Base-by-base conservation (phyloP, 2,797 vertebrate species). In the Iguana delicatissima region DNA sequence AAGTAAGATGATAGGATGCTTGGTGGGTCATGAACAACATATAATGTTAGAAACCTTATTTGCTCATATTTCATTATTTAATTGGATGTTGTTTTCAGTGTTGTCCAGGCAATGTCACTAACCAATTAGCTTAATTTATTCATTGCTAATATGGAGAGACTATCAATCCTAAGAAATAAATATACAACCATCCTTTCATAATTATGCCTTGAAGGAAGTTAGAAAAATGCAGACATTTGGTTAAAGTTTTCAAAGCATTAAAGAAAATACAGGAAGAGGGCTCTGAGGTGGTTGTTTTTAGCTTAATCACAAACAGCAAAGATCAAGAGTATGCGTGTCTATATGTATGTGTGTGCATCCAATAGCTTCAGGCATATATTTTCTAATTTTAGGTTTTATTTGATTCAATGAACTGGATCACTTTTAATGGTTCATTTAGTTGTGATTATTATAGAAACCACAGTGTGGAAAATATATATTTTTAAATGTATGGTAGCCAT, bases 311-410 rank as follows among this genome's bases (percentile, higher is more conserved):
- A 94, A 94, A 92, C 4, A 87, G 24, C 18, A 80, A 50, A 88
- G 59, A 89, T 1, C 14, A 92, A 93, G 77, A 85, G 4, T 57
- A 52, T 57, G 29, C 16, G n/a, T 57, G 24, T 35, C 6, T 81
- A 18, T 80, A 52, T 55, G 16, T 20, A 24, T 35, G 20, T 57
- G n/a, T 22, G 16, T 38, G 18, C 35, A n/a, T 59, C 26, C 9
- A 90, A 91, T 93, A 89, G 55, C 91, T 77, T 29, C 64, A 93
- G 84, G 87, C 86, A 89, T 89, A 12, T 24, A 91, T 94, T 84
- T 95, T 92, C 92, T 96, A 93, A 92, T 88, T 92, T 94, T 90
- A 93, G 72, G 0, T 0, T 81, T 85, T 92, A 46, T 86, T 94
- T 94, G 77, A 89, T 93, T 96, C 89, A 93, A 42, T 91, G 88